Evolutionary conservation across 2,113 vertebrate genomes (phyloP).

Genomic region (Rhynchomys soricoides): DNA sequence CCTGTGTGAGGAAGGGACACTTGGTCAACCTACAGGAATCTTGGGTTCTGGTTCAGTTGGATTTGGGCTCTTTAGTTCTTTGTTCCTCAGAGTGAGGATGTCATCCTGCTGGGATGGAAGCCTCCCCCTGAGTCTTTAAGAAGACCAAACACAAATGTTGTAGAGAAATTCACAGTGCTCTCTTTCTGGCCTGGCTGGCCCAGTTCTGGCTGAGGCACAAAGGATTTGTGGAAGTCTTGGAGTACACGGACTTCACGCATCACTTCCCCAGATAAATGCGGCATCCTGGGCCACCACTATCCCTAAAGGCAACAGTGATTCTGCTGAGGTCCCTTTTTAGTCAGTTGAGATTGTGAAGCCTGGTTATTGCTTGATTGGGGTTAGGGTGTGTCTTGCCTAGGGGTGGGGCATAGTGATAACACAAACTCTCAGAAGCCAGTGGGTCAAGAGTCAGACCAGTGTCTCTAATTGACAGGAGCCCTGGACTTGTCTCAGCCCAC

Average conservation of each 20-base stretch:
- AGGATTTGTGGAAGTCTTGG: neutral
- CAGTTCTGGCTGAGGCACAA: neutral
- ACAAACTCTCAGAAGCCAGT: neutral
- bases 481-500: rapidly evolving
- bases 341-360: neutral
- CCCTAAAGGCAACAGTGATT: neutral
- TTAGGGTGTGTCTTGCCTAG: rapidly evolving
- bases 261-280: neutral
- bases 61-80: neutral
- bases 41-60: neutral
- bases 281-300: rapidly evolving
- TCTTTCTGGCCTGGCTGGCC: neutral
- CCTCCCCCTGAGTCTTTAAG: neutral
- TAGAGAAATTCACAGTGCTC: neutral
- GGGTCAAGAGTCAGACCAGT: neutral
- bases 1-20: neutral
- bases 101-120: rapidly evolving
- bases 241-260: neutral
- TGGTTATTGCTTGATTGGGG: rapidly evolving
- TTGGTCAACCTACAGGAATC: no score
- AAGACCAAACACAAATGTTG: neutral
- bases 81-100: neutral
- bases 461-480: neutral
- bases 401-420: neutral
- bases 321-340: neutral